Conservation (phyloP, 2,797 vertebrate species). For the Echiichthys vipera region DNA sequence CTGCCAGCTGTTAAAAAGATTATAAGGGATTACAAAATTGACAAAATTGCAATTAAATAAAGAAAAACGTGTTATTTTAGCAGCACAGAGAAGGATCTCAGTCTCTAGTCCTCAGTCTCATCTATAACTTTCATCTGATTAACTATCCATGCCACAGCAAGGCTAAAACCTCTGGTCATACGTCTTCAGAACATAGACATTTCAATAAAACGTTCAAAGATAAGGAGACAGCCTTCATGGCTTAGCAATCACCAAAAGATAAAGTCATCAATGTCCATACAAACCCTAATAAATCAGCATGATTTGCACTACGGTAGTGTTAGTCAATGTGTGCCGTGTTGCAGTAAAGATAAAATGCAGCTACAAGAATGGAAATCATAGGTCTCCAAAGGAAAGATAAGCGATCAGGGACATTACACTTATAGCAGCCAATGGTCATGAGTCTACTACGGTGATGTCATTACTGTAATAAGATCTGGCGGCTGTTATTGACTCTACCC, state of each 20-base stretch:
- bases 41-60: not conserved
- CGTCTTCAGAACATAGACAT: not conserved
- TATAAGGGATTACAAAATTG: too few relatives aligned
- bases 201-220: slow-evolving; percentile 39
- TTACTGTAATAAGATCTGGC: slow-evolving; percentile 56
- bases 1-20: not conserved
- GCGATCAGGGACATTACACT: slow-evolving; percentile 16
- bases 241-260: slow-evolving; percentile 26
- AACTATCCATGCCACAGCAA: not conserved
- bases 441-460: slow-evolving; percentile 41
- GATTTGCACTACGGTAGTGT: not conserved
- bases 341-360: slow-evolving; percentile 46
- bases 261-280: slow-evolving; percentile 33
- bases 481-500: slow-evolving; percentile 55
- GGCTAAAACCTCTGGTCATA: not conserved
- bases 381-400: slow-evolving; percentile 18
- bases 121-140: slow-evolving; percentile 5
- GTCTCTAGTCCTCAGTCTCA: not conserved
- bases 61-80: not conserved
- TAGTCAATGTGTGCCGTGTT: not conserved
- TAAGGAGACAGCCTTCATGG: slow-evolving; percentile 18
- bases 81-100: not conserved
- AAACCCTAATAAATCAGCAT: slow-evolving; percentile 36
- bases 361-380: slow-evolving; percentile 21
- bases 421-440: slow-evolving; percentile 30